Evolutionary conservation across 2,113 vertebrate genomes (phyloP).

Genomic region (Passer domesticus): DNA sequence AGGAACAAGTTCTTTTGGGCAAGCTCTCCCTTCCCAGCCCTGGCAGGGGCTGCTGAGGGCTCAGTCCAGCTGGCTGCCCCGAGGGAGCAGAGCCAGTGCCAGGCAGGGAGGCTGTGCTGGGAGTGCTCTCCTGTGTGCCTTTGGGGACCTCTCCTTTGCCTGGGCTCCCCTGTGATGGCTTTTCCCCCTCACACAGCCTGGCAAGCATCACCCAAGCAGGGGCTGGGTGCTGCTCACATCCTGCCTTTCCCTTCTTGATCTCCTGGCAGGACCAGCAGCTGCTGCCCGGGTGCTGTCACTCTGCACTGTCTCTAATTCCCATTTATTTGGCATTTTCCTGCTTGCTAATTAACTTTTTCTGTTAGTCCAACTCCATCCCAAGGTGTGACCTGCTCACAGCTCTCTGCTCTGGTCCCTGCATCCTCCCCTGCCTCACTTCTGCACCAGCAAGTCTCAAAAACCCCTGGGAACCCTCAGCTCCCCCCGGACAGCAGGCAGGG

Average conservation of each 20-base stretch:
- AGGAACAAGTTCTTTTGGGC: slow-evolving; percentile 10
- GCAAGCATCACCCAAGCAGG: not conserved
- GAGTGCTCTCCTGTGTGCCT: not conserved
- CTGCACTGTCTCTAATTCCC: too few relatives aligned
- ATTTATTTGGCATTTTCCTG: too few relatives aligned
- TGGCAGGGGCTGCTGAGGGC: not conserved
- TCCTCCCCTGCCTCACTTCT: not conserved
- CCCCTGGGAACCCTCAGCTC: not conserved
- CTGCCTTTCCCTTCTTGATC: not conserved
- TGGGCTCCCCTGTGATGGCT: not conserved
- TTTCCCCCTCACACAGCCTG: not conserved
- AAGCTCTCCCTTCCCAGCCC: not conserved
- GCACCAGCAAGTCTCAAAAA: not conserved
- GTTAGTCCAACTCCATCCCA: too few relatives aligned
- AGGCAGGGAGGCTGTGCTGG: not conserved
- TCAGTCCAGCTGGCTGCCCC: not conserved
- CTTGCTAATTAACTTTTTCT: too few relatives aligned
- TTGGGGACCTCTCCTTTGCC: not conserved
- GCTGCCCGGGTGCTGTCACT: not conserved
- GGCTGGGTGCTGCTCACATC: accelerated
- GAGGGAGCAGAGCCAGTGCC: not conserved
- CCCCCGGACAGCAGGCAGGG: not conserved
- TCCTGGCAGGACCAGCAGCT: not conserved
- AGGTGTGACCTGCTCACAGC: not conserved
- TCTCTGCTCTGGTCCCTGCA: not conserved